These are phyloP conservation scores for Tachystola acroxantha DNA, from an alignment of 2,888 invertebrate genomes.

Conservation along the genomic window DNA sequence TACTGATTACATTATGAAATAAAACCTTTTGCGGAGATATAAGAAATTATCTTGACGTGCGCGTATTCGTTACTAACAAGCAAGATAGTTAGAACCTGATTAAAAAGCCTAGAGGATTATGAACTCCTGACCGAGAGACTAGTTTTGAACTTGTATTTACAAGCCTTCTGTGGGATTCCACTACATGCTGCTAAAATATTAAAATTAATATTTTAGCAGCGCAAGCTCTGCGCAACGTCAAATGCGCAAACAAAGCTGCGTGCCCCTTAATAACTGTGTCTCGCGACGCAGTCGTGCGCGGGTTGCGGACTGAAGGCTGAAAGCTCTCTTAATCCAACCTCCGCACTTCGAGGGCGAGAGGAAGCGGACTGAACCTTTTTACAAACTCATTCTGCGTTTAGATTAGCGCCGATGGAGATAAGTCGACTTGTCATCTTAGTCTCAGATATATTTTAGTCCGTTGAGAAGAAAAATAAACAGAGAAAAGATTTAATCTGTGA, in stretches of 20 bases:
- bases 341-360: slow-evolving; percentile 35
- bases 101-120: no score
- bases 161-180: no score
- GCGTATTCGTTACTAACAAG: not conserved
- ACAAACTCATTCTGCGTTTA: slow-evolving; percentile 54
- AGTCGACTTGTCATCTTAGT: slow-evolving; percentile 58
- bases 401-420: slow-evolving; percentile 58
- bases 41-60: slow-evolving; percentile 5
- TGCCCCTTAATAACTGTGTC: slow-evolving; percentile 62
- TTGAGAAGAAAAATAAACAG: slow-evolving; percentile 62
- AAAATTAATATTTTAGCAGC: slow-evolving; percentile 65
- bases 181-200: no score
- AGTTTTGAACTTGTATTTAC: no score
- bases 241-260: slow-evolving; percentile 62
- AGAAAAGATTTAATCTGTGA: slow-evolving; percentile 67
- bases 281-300: slow-evolving; percentile 43
- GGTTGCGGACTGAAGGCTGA: slow-evolving; percentile 22
- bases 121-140: no score
- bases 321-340: slow-evolving; percentile 63
- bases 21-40: slow-evolving; percentile 30
- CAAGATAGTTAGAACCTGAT: no score
- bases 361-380: slow-evolving; percentile 44
- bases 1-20: slow-evolving; percentile 74
- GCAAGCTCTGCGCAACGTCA: slow-evolving; percentile 52
- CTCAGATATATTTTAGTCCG: slow-evolving; percentile 50